Evolutionary conservation across 1,140 invertebrate genomes (phyloP).

Genomic region (Bombyx mandarina): DNA sequence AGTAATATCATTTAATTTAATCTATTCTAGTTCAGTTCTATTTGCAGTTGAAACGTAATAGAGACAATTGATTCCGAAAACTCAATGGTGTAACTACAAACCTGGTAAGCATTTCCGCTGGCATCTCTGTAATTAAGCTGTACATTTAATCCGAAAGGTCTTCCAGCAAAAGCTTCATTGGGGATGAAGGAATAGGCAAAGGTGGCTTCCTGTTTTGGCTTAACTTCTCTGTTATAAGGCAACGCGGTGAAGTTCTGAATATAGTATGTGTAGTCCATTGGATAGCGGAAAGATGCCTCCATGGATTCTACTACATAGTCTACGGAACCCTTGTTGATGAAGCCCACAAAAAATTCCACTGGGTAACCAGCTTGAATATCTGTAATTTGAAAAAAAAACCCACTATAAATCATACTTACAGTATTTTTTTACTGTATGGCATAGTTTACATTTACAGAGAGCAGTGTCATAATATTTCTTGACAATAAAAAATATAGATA

Average conservation of each 20-base stretch:
- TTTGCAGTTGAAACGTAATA: too few species aligned
- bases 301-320: conserved; percentile 94
- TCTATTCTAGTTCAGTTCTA: too few species aligned
- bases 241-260: conserved; percentile 98
- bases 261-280: conserved; percentile 98
- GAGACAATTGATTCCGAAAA: too few species aligned
- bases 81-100: conserved; percentile 25
- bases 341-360: conserved; percentile 96
- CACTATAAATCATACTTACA: too few species aligned
- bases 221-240: conserved; percentile 90
- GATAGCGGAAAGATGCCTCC: conserved; percentile 98
- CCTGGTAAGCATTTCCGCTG: conserved; percentile 73
- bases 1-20: too few species aligned
- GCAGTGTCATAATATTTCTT: too few species aligned
- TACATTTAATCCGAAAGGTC: conserved; percentile 95
- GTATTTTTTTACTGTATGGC: too few species aligned
- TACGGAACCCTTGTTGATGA: conserved; percentile 92
- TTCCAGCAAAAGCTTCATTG: conserved; percentile 93
- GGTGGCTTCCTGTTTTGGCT: conserved; percentile 93
- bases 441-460: too few species aligned
- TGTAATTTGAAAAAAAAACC: conserved; percentile 60
- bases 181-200: conserved; percentile 96
- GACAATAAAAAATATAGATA: too few species aligned
- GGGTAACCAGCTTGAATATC: conserved; percentile 93
- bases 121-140: conserved; percentile 94